These are phyloP conservation scores for Rhadinocentrus ornatus DNA, from an alignment of 2,797 vertebrate species.

Conservation along the genomic window DNA sequence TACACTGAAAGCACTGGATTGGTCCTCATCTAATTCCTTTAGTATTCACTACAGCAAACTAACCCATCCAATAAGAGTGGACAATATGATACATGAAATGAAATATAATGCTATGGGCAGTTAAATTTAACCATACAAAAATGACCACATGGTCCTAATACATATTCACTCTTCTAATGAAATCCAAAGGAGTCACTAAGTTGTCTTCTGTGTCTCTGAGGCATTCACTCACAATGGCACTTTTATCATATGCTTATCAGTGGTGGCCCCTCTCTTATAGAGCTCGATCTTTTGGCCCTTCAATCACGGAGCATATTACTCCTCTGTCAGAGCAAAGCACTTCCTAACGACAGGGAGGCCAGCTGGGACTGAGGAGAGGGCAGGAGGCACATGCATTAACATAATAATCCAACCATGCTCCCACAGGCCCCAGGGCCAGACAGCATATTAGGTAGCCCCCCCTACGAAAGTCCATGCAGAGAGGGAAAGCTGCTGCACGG, in stretches of 20 bases:
- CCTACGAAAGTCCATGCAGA: slow-evolving; percentile 66
- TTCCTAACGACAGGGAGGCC: slow-evolving; percentile 96
- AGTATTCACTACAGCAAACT: slow-evolving; percentile 36
- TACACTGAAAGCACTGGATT: slow-evolving; percentile 37
- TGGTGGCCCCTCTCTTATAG: slow-evolving; percentile 86
- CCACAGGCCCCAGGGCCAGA: slow-evolving; percentile 97
- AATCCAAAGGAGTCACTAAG: slow-evolving; percentile 81
- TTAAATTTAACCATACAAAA: slow-evolving; percentile 70
- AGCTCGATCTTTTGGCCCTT: slow-evolving; percentile 97
- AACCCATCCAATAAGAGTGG: slow-evolving; percentile 58
- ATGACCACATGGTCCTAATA: slow-evolving; percentile 72
- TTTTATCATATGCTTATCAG: slow-evolving; percentile 93
- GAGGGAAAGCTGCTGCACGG: slow-evolving; percentile 83
- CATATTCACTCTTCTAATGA: slow-evolving; percentile 75
- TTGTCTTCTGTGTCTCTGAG: slow-evolving; percentile 76
- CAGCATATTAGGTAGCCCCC: slow-evolving; percentile 92
- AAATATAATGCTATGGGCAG: slow-evolving; percentile 80
- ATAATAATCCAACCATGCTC: slow-evolving; percentile 99
- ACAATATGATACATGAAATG: slow-evolving; percentile 52
- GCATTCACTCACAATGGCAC: slow-evolving; percentile 81
- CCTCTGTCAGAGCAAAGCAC: slow-evolving; percentile 99
- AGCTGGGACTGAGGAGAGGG: slow-evolving; percentile 99
- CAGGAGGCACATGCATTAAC: slow-evolving; percentile 98
- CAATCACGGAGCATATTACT: slow-evolving; percentile 99
- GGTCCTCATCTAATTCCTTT: slow-evolving; percentile 37